Evolutionary conservation across 2,113 vertebrate genomes (phyloP).

Genomic region (Eublepharis macularius): DNA sequence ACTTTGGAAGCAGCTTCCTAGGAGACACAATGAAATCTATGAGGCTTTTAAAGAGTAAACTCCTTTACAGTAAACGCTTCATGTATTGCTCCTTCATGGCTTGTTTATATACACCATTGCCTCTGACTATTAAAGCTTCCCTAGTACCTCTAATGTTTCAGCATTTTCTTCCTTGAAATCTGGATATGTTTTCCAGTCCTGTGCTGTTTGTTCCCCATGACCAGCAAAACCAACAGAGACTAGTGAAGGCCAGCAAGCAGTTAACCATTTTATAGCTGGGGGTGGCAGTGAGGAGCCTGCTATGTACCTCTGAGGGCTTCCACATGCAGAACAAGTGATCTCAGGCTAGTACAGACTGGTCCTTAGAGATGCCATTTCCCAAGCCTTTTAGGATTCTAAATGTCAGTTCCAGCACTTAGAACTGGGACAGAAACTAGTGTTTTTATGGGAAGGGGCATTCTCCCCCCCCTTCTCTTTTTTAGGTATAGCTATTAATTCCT

Average conservation of each 20-base stretch:
- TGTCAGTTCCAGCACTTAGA: no score
- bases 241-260: background rate
- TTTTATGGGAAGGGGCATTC: no score
- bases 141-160: background rate
- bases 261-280: background rate
- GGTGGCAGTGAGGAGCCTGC: no score
- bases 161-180: background rate
- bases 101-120: slow-evolving; percentile 14
- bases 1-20: background rate
- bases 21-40: slow-evolving; percentile 16
- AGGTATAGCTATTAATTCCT: no score
- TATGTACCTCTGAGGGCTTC: no score
- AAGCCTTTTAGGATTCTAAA: no score
- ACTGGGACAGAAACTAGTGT: no score
- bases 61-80: slow-evolving; percentile 10
- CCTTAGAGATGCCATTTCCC: no score
- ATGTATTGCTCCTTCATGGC: background rate
- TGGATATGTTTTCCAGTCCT: background rate
- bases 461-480: no score
- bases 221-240: background rate
- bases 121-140: slow-evolving; percentile 1
- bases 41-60: slow-evolving; percentile 9
- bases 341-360: no score
- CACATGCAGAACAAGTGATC: no score
- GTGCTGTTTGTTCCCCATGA: background rate